Conservation (phyloP, 2,888 invertebrate species). For the Hirtodrosophila alboralis region DNA sequence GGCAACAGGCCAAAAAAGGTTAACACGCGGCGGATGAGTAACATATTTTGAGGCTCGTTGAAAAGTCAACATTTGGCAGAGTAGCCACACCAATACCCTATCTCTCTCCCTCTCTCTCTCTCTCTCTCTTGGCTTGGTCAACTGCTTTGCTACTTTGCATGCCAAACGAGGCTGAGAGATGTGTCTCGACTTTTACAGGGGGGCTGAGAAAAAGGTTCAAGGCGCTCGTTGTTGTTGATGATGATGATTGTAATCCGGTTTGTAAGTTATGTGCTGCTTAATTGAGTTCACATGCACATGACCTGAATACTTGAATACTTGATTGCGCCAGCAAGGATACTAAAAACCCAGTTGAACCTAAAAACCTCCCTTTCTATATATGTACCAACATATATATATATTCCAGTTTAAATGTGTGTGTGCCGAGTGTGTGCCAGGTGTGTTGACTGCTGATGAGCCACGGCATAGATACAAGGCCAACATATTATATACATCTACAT, state of each 20-base stretch:
- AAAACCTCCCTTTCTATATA: too few relatives aligned
- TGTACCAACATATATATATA: too few relatives aligned
- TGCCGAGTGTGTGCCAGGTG: slow-evolving; percentile 58
- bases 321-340: slow-evolving; percentile 31
- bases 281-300: slow-evolving; percentile 83
- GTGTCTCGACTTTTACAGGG: not conserved
- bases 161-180: slow-evolving; percentile 41
- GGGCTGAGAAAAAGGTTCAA: slow-evolving; percentile 49
- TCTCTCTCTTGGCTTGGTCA: slow-evolving; percentile 31
- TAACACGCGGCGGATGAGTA: slow-evolving; percentile 69
- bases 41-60: slow-evolving; percentile 71
- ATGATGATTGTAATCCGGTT: slow-evolving; percentile 82
- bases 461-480: slow-evolving; percentile 11
- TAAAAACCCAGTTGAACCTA: slow-evolving; percentile 49
- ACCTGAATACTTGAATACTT: slow-evolving; percentile 81
- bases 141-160: slow-evolving; percentile 66
- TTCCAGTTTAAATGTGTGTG: slow-evolving; percentile 40
- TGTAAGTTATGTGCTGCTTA: slow-evolving; percentile 83
- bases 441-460: slow-evolving; percentile 73
- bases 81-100: too few relatives aligned
- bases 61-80: slow-evolving; percentile 68
- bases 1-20: slow-evolving; percentile 63
- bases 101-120: too few relatives aligned
- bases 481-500: too few relatives aligned
- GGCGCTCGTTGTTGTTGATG: slow-evolving; percentile 65